Percentiles rank a stretch among this genome's conserved stretches.
Evolutionary conservation across 2,113 vertebrate genomes (phyloP).

Genomic region (Cyanocitta stelleri): DNA sequence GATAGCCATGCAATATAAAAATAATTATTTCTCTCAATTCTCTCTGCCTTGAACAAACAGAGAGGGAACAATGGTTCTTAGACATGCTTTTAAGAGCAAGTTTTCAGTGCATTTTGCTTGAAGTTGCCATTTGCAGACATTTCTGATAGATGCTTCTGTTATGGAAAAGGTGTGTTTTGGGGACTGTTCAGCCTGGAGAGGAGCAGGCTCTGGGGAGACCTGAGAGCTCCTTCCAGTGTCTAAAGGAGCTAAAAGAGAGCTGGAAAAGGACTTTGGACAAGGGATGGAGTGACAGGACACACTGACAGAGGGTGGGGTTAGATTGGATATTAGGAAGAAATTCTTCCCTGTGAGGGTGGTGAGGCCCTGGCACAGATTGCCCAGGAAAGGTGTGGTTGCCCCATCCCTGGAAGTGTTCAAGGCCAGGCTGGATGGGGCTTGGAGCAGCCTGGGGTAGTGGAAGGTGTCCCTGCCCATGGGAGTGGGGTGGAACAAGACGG

Average conservation of each 20-base stretch:
- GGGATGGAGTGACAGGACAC: background rate
- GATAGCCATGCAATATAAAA: background rate
- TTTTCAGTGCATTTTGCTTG: background rate
- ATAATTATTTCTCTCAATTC: background rate
- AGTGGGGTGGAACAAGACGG: fast-evolving
- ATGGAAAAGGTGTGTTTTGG: background rate
- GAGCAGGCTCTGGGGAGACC: background rate
- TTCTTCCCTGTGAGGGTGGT: background rate
- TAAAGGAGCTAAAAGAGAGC: background rate
- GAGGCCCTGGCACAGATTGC: background rate
- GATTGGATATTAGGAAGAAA: background rate
- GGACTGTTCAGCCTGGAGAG: background rate
- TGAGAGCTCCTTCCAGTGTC: background rate
- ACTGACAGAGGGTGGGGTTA: background rate
- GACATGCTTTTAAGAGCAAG: background rate
- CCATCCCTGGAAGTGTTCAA: background rate
- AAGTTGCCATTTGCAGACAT: background rate
- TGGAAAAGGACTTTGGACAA: too few relatives aligned
- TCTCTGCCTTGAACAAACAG: background rate
- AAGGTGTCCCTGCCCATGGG: background rate
- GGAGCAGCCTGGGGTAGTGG: fast-evolving
- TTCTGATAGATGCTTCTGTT: background rate
- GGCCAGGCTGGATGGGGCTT: background rate
- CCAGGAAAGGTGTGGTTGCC: background rate
- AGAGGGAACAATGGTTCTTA: fast-evolving